Base-by-base conservation (phyloP, 2,113 vertebrate genomes). In the Tachysurus vachellii region DNA sequence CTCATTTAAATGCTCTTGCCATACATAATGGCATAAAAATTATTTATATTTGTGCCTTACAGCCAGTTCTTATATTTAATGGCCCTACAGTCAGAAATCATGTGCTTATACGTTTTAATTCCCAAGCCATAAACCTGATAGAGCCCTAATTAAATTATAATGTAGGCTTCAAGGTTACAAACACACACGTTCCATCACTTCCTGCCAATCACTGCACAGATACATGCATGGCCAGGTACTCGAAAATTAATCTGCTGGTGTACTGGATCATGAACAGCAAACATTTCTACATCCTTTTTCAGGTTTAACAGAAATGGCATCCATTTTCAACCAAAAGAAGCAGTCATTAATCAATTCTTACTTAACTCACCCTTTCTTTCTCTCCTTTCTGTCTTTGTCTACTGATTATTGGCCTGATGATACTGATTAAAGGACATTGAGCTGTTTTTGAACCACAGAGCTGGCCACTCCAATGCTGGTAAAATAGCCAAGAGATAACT, bases 81-180 rank as follows among this genome's bases (percentile, higher is more conserved):
- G 61, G 80, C 16, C 53, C 59, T 83, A 23, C 19, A 31, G 54
- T 11, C 42, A 44, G 5, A 26, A n/a, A n/a, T 66, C 86, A 82
- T 83, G 80, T 80, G 21, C 75, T 36, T 64, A 75, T 36, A 71
- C 76, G 26, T 82, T 85, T 86, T 86, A 84, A 84, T 85, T 42
- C 68, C 13, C 11, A 53, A 80, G 64, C 62, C 71, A 56, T 83
- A 82, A 86, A 82, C 68, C 76, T n/a, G 31, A 82, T 81, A 56
- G 50, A 82, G 50, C 21, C 66, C 54, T 19, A 76, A 62, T 89
- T 82, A 71, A 3, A 19, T 44, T 88, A 88, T 86, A 91, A 90
- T 42, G 57, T 36, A 8, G 28, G n/a, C 36, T 64, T 42, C 50
- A 68, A 85, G 26, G 80, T 90, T 79, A 88, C n/a, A 57, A 87